Evolutionary conservation across 35 echinoderm and acorn worm genomes (phyloP), one percentile per base, ranked within the genome.

Genomic region (Acanthaster planci): DNA sequence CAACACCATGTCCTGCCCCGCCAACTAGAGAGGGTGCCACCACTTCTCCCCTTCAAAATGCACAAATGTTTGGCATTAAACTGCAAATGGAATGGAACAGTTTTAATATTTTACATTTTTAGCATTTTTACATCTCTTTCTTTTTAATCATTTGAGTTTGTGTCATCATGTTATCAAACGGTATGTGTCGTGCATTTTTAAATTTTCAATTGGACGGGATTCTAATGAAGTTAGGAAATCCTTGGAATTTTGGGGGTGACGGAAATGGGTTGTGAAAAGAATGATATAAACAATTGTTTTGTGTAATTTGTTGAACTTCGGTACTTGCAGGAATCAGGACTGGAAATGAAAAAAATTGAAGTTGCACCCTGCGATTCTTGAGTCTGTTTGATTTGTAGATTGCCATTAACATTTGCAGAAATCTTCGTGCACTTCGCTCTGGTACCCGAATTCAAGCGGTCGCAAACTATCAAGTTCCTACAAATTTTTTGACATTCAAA

Each of bases 1-100:
- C 7, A 88, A 90, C 40, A 19, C 60, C n/a, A 53, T 78, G 37
- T 85, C 92, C 18, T 94, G 92, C 84, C 81, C 83, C 22, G 84
- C 92, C 50, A 80, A 80, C 40, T 94, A 92, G 86, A 18, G 29
- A 54, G 34, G 64, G 34, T 10, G 64, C 18, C 26, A 9, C 23
- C 10, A 31, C 34, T 15, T 10, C 15, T 72, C 29, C 30, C 2
- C 34, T 21, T 26, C 1, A 35, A 72, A 23, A 31, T 30, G 23
- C 64, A 31, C 64, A 72, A 10, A 26, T 72, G 3, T 72, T 23
- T 2, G 0, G 26, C 5, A 31, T 29, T 72, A n/a, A n/a, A n/a
- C n/a, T n/a, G n/a, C n/a, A n/a, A n/a, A n/a, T n/a, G n/a, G n/a
- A n/a, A n/a, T n/a, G n/a, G n/a, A n/a, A n/a, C n/a, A n/a, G n/a